A percentile compares a stretch with the other conserved stretches of the same genome.
These are phyloP conservation scores for Drosophila kanapiae DNA, from an alignment of 1,140 invertebrate species.

Conservation along the genomic window DNA sequence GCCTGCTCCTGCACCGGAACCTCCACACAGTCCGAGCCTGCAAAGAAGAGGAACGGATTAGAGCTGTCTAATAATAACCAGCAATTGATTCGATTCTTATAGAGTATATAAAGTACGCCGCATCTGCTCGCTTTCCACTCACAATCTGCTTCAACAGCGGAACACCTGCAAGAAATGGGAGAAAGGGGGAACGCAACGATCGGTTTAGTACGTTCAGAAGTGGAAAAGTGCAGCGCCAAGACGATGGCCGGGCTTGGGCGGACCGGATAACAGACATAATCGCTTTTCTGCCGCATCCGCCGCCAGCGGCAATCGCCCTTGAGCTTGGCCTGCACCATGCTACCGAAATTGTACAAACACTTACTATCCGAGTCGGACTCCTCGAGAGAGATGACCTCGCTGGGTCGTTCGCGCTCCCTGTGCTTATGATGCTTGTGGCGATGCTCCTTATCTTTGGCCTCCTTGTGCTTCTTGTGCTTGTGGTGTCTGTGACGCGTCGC, in stretches of 20 bases:
- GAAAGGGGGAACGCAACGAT: conserved; percentile 44
- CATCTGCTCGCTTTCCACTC: conserved; percentile 42
- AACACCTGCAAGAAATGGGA: conserved; percentile 49
- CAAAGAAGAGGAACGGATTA: conserved; percentile 38
- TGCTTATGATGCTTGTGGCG: conserved; percentile 74
- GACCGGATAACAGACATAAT: conserved; percentile 42
- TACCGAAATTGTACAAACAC: conserved; percentile 24
- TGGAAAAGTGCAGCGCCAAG: conserved; percentile 52
- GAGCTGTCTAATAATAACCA: conserved; percentile 16
- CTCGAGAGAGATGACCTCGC: conserved; percentile 74
- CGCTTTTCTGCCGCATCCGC: conserved; percentile 53
- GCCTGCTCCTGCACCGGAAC: conserved; percentile 61
- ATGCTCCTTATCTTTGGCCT: conserved; percentile 56
- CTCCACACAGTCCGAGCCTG: conserved; percentile 81
- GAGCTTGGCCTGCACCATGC: conserved; percentile 54
- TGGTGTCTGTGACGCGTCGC: conserved; percentile 65
- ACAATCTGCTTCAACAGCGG: conserved; percentile 47
- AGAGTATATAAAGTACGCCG: conserved; percentile 10
- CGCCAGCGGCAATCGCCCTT: conserved; percentile 52
- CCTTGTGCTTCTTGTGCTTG: conserved; percentile 62
- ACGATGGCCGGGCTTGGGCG: conserved; percentile 35
- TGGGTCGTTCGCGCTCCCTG: conserved; percentile 62
- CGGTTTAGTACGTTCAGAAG: conserved; percentile 50
- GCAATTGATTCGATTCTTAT: conserved; percentile 12
- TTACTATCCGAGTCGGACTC: conserved; percentile 79